Base-by-base conservation (phyloP, 2,797 vertebrate species). In the Eidolon dupreanum region DNA sequence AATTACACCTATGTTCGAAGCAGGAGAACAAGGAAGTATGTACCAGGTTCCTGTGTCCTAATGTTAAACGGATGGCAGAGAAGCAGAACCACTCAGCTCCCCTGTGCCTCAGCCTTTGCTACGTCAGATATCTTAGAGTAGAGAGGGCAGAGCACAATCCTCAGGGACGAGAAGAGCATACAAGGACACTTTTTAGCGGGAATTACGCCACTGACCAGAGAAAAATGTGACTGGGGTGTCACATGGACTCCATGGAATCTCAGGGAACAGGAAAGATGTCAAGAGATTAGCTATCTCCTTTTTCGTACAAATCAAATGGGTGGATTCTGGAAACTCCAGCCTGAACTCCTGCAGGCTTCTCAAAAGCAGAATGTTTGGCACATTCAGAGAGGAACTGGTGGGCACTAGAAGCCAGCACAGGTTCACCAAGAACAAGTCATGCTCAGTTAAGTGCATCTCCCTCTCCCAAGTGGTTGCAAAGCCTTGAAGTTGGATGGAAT, bases 401-500 rank as follows among this genome's bases (percentile, higher is more conserved):
- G 89, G 65, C 36, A 57, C 15, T n/a, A 49, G 46, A 57, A 13
- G 16, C 38, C 0, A 57, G 61, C 31, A 8, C 70, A 41, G 77
- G 66, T 71, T 70, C 55, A 8, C 36, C 28, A 43, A 74, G 85
- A 43, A 53, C 68, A 33, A 33, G 92, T 74, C 95, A 75, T 0
- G 74, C 92, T 83, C 53, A 31, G 86, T 78, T 22, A 31, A 85
- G 63, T 78, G 74, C 66, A 73, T 65, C 94, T 74, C 53, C 26
- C 46, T n/a, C 49, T 61, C 77, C 68, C 46, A 17, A 66, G 63
- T 28, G 55, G 33, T 8, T 33, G 73, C 17, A 16, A 26, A 78
- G 83, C 94, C 87, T 94, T 77, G 57, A 82, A 17, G 55, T 77
- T 66, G 12, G n/a, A 41, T 88, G 81, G 93, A 96, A 97, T 66